A percentile compares a stretch with the other conserved stretches of the same genome.
Conservation (phyloP, 2,888 invertebrate species). For the Fragum sueziense region DNA sequence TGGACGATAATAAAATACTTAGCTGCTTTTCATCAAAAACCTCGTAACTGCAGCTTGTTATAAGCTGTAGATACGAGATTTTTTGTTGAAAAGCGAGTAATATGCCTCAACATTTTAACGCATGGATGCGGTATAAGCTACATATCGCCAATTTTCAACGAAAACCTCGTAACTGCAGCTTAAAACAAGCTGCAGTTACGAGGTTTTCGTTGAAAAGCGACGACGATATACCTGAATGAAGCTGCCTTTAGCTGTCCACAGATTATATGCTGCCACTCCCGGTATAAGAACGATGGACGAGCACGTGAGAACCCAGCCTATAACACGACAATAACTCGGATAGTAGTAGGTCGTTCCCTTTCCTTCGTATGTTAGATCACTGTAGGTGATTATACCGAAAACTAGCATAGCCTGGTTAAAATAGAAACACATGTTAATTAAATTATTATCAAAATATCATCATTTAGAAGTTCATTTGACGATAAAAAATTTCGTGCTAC, state of each 20-base stretch:
- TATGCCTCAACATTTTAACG: background rate
- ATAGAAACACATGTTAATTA: background rate
- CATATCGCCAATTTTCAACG: background rate
- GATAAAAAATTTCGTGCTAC: background rate
- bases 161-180: background rate
- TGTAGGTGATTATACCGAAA: background rate
- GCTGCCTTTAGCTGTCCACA: background rate
- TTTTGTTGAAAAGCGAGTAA: background rate
- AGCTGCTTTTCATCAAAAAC: too few relatives aligned
- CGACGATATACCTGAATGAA: background rate
- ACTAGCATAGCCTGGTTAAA: background rate
- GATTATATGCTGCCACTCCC: background rate
- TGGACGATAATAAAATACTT: too few relatives aligned
- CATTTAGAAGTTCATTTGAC: background rate
- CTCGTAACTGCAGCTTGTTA: background rate
- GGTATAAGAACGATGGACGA: background rate
- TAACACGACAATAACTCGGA: background rate
- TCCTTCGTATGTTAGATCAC: background rate
- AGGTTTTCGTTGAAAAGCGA: background rate
- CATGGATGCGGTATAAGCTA: background rate
- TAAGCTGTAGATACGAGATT: background rate
- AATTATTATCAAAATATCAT: background rate
- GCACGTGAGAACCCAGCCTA: background rate
- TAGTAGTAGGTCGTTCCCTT: background rate
- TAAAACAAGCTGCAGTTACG: background rate